Percentiles rank a stretch among this genome's conserved stretches.
phyloP scores from a whole-genome alignment of 2,797 vertebrate species.

The Phataginus tetradactyla region DNA sequence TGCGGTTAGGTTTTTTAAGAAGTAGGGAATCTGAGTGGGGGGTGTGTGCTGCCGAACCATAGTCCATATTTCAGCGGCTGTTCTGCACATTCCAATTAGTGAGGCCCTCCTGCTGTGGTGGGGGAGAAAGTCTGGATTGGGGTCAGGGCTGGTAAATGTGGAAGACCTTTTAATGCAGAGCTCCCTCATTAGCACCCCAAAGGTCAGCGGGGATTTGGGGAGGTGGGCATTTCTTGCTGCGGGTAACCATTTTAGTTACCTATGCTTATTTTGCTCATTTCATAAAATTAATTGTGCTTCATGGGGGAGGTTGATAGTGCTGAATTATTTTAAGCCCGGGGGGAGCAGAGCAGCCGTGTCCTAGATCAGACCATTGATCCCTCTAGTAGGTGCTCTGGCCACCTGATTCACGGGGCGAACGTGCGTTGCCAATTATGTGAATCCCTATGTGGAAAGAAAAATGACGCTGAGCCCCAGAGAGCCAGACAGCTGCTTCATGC shows the following conservation, averaged over 20 bases:
- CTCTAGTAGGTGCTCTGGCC: conserved; percentile 50
- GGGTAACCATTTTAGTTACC: conserved; percentile 71
- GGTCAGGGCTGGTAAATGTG: conserved; percentile 64
- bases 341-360: conserved; percentile 69
- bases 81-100: conserved; percentile 82
- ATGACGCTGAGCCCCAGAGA: conserved; percentile 52
- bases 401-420: conserved; percentile 17
- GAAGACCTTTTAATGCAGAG: conserved; percentile 66
- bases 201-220: conserved; percentile 60
- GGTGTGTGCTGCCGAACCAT: conserved; percentile 12
- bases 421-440: conserved; percentile 41
- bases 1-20: not conserved
- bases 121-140: conserved; percentile 74
- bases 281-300: conserved; percentile 74
- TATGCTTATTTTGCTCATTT: conserved; percentile 56
- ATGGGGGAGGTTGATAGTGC: conserved; percentile 54
- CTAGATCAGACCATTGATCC: conserved; percentile 47
- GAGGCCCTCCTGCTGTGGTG: conserved; percentile 77
- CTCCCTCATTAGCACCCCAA: conserved; percentile 74
- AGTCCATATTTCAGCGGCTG: conserved; percentile 78
- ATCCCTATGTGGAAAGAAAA: not conserved
- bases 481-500: not conserved
- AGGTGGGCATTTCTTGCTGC: conserved; percentile 56
- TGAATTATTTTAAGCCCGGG: conserved; percentile 62
- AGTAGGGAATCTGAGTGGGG: not conserved